Conservation (phyloP, 2,797 vertebrate species). For the Phalanger gymnotis region DNA sequence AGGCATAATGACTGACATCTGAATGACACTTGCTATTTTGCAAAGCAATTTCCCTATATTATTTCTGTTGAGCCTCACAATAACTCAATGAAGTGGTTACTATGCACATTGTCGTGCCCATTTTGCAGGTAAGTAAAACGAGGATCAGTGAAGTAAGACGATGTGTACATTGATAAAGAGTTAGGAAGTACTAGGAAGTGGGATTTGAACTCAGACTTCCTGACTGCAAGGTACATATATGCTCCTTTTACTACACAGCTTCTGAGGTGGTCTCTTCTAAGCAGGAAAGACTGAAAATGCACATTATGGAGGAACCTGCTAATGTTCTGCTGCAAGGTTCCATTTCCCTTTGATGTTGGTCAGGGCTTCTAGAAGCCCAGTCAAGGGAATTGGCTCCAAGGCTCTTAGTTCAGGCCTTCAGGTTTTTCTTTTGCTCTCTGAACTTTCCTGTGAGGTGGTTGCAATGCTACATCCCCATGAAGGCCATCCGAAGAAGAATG, state of each 20-base stretch:
- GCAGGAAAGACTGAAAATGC: not conserved
- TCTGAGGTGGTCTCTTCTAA: not conserved
- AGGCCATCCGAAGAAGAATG: constrained; percentile 79
- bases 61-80: not conserved
- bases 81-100: not conserved
- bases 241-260: not conserved
- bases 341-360: not conserved
- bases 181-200: not conserved
- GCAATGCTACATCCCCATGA: constrained; percentile 64
- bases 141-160: not conserved
- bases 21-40: not conserved
- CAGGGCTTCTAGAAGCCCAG: not conserved
- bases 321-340: too few relatives aligned
- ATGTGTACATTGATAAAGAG: not conserved
- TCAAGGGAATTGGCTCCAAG: not conserved
- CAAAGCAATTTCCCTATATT: not conserved
- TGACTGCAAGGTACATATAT: accelerated
- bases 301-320: not conserved
- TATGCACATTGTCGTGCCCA: not conserved
- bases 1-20: not conserved
- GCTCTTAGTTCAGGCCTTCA: not conserved
- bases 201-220: not conserved
- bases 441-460: constrained; percentile 57
- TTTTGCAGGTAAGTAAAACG: not conserved
- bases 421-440: constrained; percentile 35